Evolutionary conservation across 2,888 invertebrate species (phyloP).

Genomic region (Acanthococcus lagerstroemiae): DNA sequence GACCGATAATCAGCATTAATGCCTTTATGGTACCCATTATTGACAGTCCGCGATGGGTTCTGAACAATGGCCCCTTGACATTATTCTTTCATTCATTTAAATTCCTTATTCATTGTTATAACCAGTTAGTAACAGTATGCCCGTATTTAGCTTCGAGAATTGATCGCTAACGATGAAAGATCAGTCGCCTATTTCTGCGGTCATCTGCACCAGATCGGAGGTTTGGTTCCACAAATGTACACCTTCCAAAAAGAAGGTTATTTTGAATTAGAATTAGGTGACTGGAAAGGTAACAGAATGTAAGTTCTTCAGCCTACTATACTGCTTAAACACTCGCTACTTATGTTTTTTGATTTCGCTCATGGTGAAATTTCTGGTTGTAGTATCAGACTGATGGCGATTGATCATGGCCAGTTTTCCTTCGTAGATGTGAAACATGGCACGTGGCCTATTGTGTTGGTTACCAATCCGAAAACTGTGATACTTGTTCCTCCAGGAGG

Average conservation of each 20-base stretch:
- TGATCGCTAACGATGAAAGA: conserved; percentile 51
- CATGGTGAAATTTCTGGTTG: too few relatives aligned
- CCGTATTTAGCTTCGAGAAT: conserved; percentile 43
- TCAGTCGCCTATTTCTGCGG: conserved; percentile 77
- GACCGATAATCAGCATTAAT: too few relatives aligned
- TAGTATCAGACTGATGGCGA: conserved; percentile 64
- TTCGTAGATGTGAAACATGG: conserved; percentile 67
- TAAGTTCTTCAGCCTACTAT: too few relatives aligned
- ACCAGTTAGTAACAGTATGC: too few relatives aligned
- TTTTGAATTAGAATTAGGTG: conserved; percentile 78
- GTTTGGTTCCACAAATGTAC: conserved; percentile 72
- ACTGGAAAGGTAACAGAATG: conserved; percentile 86
- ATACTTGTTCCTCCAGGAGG: conserved; percentile 44
- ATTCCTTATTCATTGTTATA: too few relatives aligned
- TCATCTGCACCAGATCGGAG: conserved; percentile 76
- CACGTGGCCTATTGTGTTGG: conserved; percentile 68
- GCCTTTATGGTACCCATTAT: too few relatives aligned
- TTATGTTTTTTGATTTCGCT: not conserved
- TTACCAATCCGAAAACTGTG: conserved; percentile 86
- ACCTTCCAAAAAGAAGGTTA: conserved; percentile 71
- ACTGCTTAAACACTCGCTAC: too few relatives aligned
- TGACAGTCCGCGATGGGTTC: too few relatives aligned
- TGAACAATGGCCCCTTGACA: too few relatives aligned
- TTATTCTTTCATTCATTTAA: too few relatives aligned
- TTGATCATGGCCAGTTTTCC: conserved; percentile 80